Conservation (phyloP, 2,797 vertebrate genomes). For the Protosalanx chinensis region DNA sequence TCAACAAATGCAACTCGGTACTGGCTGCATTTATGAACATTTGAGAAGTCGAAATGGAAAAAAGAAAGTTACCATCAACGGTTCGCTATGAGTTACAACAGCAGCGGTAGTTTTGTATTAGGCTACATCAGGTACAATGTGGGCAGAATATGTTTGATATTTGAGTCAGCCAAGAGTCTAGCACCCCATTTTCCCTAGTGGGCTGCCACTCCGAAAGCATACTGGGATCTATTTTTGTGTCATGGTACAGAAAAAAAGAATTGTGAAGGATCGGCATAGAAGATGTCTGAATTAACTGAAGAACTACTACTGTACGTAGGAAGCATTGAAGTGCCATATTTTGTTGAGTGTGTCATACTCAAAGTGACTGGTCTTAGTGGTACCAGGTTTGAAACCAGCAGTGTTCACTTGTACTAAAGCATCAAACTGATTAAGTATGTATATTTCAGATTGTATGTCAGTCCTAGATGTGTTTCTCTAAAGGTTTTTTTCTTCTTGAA, state of each 20-base stretch:
- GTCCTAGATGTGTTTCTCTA: constrained; percentile 1
- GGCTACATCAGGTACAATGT: neutral
- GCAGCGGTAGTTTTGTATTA: neutral
- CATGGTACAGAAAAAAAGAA: neutral
- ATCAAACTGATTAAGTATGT: neutral
- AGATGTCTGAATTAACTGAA: neutral
- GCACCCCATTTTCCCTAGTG: neutral
- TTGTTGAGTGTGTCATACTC: neutral
- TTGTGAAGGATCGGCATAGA: neutral
- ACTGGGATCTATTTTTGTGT: neutral
- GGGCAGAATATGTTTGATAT: neutral
- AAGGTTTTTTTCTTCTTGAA: neutral
- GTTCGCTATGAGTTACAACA: neutral
- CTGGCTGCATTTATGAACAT: neutral
- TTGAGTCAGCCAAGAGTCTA: neutral
- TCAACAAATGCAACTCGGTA: neutral
- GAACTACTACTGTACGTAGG: neutral
- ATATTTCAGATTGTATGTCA: neutral
- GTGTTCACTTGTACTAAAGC: neutral
- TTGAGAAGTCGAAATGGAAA: neutral
- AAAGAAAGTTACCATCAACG: neutral
- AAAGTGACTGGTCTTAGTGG: neutral
- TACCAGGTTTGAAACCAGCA: neutral
- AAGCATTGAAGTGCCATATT: neutral
- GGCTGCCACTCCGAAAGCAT: neutral